Base-by-base conservation (phyloP, 2,113 vertebrate genomes). In the Mixornis gularis region DNA sequence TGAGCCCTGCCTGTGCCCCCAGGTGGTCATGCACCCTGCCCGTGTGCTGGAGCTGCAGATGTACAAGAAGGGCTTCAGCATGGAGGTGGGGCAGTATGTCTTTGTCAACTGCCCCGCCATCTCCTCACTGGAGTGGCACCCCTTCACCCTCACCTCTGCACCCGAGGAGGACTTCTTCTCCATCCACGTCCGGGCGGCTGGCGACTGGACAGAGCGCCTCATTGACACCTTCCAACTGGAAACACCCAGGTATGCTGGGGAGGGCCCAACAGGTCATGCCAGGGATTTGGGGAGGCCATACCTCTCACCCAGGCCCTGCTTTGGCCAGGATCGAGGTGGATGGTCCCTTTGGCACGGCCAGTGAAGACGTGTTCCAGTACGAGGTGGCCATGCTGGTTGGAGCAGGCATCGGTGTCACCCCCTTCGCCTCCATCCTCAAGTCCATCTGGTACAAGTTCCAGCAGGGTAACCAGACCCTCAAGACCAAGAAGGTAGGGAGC, bases 391-490 rank as follows among this genome's bases (percentile, higher is more conserved):
- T 99, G 98, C 91, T 99, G 94, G 97, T 99, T 12, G 98, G 98
- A 19, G 98, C 98, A 0, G 99, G 99, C 69, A 99, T 99, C 1
- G 99, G 98, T 0, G 98, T 99, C 85, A 99, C 99, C 3, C 98
- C 99, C 51, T 99, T 99, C 6, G 98, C 99, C 81, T 99, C 99
- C 76, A 97, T 99, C 93, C 98, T 99, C 84, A 99, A 99, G 77
- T 99, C 99, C 85, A 98, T 99, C 95, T 99, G 98, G 98, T 99
- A 99, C 97, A 99, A 99, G 93, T 98, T 99, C 92, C 98, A 98
- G 94, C 96, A 97, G 41, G 97, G 92, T 53, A 96, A 99, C 96
- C 98, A 98, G 19, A 97, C 96, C 9, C 98, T 99, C 73, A 98
- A 95, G 87, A 99, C 98, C 70, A 98, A 98, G 96, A 99, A 98